Base-by-base conservation (phyloP, 2,797 vertebrate species). In the Cyprinella venusta region DNA sequence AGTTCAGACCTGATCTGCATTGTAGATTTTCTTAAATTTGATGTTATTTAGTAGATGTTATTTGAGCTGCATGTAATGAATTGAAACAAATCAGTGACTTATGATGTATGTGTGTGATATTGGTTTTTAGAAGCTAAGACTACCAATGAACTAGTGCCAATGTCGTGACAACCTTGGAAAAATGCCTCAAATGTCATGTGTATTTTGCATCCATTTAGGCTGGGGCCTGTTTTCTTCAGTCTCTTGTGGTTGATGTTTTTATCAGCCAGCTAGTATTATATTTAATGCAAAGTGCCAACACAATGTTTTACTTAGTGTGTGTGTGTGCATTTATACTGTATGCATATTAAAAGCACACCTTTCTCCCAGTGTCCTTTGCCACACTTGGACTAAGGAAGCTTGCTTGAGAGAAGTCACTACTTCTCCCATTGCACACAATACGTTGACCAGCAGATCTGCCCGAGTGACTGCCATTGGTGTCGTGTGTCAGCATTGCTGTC, bases 261-360 rank as follows among this genome's bases (percentile, higher is more conserved):
- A 87, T 83, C 84, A 86, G 76, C 56, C 67, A 81, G 78, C 59
- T 79, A 88, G 87, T 81, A 83, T 86, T 84, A 81, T 63, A 72
- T 77, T 74, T 54, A 63, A 61, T 54, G 30, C 76, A 63, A 78
- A 21, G 70, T 10, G 65, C 79, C 77, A 86, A 77, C 48, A 63
- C 61, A 50, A 48, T 48, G 45, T 82, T 86, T 79, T 78, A 24
- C 24, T 42, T 48, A 75, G 61, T 61, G 68, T 80, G 79, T 61
- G 68, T 80, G 79, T 69, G 69, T 42, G 59, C 74, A 61, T 59
- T 33, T 45, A 38, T 64, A 61, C 40, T n/a, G 16, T 18, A 69
- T 74, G 71, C 64, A 61, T 84, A 61, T 61, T 52, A 24, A 63
- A 12, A 21, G 79, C 70, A 77, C 65, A 69, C 56, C 61, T 71